Base-by-base conservation (phyloP, 2,113 vertebrate genomes). In the Syrrhaptes paradoxus region DNA sequence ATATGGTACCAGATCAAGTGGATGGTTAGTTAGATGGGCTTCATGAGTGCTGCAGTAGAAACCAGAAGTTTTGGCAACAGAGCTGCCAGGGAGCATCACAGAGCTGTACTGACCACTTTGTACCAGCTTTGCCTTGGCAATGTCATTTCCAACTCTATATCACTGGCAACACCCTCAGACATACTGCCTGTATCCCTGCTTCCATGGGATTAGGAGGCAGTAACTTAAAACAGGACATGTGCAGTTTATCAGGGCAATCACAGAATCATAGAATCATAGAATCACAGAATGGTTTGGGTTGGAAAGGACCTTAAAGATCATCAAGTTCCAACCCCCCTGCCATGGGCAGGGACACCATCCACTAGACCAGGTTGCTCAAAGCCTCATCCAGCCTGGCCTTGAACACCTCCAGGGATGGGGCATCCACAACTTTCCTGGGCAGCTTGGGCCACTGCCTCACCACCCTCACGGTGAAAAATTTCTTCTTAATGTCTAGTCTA, bases 1-100 rank as follows among this genome's bases (percentile, higher is more conserved):
- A 36, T 0, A 0, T 34, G 21, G 34, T n/a, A 46, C 20, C 1
- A 1, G 31, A 74, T 28, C 20, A n/a, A 61, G 29, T 4, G 34
- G 32, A 20, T 19, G 19, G 8, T 21, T 80, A 46, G 20, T 3
- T 48, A 36, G 34, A 16, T 51, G 67, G 36, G 9, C n/a, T 59
- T 17, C 20, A 6, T 16, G 9, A 25, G 9, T 16, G 38, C 12
- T 63, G 25, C 19, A n/a, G 29, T 1, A 55, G 66, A 43, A 63
- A 24, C 8, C 19, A 20, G 29, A 73, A 45, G 11, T 32, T 90
- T 59, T 72, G 57, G 66, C 15, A 71, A 32, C 0, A 0, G 51
- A 45, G 13, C 22, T 62, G 34, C 13, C 28, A 45, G 32, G 26
- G 36, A 71, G 8, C 25, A 24, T 11, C 1, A 0, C 41, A 82